Evolutionary conservation across 2,797 vertebrate species (phyloP).

Genomic region (Stomatorhinus walkeri): DNA sequence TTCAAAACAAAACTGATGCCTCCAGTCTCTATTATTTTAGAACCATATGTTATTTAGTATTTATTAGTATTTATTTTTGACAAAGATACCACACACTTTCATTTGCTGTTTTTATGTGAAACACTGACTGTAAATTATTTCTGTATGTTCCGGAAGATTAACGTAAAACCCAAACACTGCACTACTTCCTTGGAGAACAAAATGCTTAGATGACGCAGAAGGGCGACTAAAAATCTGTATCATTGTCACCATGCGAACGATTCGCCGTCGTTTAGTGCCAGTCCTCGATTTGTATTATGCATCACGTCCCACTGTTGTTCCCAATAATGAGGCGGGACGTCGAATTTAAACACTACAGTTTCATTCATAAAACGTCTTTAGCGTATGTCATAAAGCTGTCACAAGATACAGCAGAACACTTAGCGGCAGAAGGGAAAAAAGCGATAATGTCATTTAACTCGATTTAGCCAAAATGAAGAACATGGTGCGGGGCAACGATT

Average conservation of each 20-base stretch:
- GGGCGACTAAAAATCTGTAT: neutral
- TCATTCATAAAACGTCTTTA: neutral
- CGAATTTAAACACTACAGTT: neutral
- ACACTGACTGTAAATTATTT: neutral
- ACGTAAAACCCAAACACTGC: neutral
- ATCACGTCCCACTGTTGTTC: neutral
- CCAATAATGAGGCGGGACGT: neutral
- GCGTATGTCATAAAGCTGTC: neutral
- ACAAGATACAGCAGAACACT: neutral
- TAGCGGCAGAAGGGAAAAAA: neutral
- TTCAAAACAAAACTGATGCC: neutral
- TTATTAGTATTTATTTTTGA: neutral
- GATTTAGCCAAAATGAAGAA: conserved; percentile 4
- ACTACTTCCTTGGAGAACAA: neutral
- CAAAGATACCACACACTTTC: neutral
- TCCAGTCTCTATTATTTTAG: neutral
- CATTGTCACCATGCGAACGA: neutral
- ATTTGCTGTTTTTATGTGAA: neutral
- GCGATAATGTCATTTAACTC: conserved; percentile 4
- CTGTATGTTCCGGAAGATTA: neutral
- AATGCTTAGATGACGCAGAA: neutral
- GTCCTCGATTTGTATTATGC: neutral
- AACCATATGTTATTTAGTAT: neutral
- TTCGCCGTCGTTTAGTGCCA: neutral
- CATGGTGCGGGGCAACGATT: neutral